Base-by-base conservation (phyloP, 2,113 vertebrate species). In the Spea bombifrons region DNA sequence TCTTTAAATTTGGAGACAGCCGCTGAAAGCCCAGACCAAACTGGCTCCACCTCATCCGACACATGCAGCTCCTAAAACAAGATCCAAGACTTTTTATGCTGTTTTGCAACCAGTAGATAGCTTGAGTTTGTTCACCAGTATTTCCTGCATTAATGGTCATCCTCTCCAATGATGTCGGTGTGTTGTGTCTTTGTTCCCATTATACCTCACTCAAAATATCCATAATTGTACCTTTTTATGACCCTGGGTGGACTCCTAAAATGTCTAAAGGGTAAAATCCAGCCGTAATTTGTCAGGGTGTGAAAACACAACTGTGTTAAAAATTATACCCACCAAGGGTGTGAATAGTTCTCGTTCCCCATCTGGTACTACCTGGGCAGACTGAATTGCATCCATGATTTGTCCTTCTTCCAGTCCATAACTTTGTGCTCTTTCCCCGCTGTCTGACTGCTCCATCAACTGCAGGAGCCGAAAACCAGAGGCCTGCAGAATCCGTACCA, bases 401-500 rank as follows among this genome's bases (percentile, higher is more conserved):
- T 72, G 69, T 0, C 77, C 63, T 57, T 64, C 67, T 8, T 79
- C 69, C 50, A 50, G 15, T 15, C 46, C 63, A 12, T 50, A 12
- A 10, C 45, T 49, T 17, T 12, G 53, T n/a, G 13, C 45, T 13
- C 49, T 17, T 13, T 74, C 66, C 64, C 49, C 49, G 16, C 52
- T n/a, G 13, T 80, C 71, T 9, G 64, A 63, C 43, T 80, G 77
- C 9, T 80, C 77, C 77, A 80, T 49, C n/a, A 80, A 53, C 10
- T 80, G 71, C 15, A 80, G 50, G 4, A 80, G 9, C n/a, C 77
- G 77, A 53, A 73, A 73, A 2, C 77, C 77, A 12, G 77, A 80
- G 64, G 77, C n/a, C 67, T 73, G 77, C 16, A 80, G 71, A 8
- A 80, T 73, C 15, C 64, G 52, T n/a, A 73, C 71, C 64, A 80